Percentiles rank a stretch among this genome's conserved stretches.
phyloP scores from a whole-genome alignment of 2,888 invertebrate genomes.

The Stratiomys singularior region DNA sequence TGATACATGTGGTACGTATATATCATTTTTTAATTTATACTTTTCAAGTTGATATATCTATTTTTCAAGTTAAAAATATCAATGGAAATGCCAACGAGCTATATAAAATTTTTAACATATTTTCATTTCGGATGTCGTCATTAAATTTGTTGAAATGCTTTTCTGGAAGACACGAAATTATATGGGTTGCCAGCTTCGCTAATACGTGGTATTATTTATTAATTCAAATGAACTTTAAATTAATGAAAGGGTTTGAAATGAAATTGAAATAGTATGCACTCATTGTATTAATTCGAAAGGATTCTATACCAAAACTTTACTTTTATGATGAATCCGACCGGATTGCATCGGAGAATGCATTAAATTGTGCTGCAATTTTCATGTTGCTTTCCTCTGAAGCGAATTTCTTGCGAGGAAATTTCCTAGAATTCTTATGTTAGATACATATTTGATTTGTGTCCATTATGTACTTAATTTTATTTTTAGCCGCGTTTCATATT shows the following conservation, averaged over 20 bases:
- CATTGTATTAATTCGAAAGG: too few species aligned
- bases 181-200: not conserved
- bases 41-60: not conserved
- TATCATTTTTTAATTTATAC: not conserved
- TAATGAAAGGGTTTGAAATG: too few species aligned
- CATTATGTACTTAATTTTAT: conserved; percentile 35
- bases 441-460: conserved; percentile 12
- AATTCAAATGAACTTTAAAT: too few species aligned
- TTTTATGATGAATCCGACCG: too few species aligned
- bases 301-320: too few species aligned
- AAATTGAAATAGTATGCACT: too few species aligned
- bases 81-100: conserved; percentile 11
- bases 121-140: conserved; percentile 19
- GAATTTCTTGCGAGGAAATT: conserved; percentile 21
- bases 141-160: not conserved
- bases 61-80: conserved; percentile 4
- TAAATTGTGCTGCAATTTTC: not conserved
- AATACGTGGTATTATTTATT: not conserved
- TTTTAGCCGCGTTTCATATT: conserved; percentile 31
- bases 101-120: not conserved
- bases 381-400: not conserved
- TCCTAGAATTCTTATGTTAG: conserved; percentile 21
- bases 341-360: not conserved
- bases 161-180: not conserved
- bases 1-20: too few species aligned